Evolutionary conservation across 1,140 invertebrate genomes (phyloP), one percentile per base, ranked within the genome.

Genomic region (Ips typographus): DNA sequence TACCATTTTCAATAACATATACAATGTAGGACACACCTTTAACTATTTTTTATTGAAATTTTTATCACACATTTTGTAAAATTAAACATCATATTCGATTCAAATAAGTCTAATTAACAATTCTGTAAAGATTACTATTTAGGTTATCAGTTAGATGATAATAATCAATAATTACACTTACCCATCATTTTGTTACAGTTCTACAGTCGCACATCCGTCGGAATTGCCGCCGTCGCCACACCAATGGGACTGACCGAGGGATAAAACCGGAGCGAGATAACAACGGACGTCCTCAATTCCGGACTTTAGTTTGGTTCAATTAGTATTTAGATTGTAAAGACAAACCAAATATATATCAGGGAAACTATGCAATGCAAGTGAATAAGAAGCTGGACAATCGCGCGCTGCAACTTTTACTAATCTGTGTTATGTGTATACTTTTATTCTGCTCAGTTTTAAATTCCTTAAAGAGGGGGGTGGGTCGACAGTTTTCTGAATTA

Each of bases 161-260:
- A 22, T 22, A 22, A 22, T 22, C 22, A 22, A 22, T 22, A 22
- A 22, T 22, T 22, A 22, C 22, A 22, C 22, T 22, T 22, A 22
- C 22, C 3, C 44, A 49, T 8, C 7, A 49, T 8, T 73, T 68
- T 76, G 64, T 91, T 92, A 75, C 89, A 96, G 95, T 84, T 98
- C 96, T 69, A 95, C 94, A 71, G 96, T 98, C 80, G 96, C 96
- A 70, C 95, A 98, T 84, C 94, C 95, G 56, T 96, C 94, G 64
- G 96, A 98, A 86, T 85, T 98, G 80, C 96, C 96, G 75, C 96
- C 96, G 39, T 98, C 95, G 76, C 96, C 96, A 68, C 94, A 98
- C 83, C 92, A 96, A 80, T 98, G 96, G 96, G 94, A 98, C 86
- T 96, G 87, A 88, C 87, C 83, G 77, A 79, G 73, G 73, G 61